Evolutionary conservation across 2,113 vertebrate genomes (phyloP).

Genomic region (Chaetodon trifascialis): DNA sequence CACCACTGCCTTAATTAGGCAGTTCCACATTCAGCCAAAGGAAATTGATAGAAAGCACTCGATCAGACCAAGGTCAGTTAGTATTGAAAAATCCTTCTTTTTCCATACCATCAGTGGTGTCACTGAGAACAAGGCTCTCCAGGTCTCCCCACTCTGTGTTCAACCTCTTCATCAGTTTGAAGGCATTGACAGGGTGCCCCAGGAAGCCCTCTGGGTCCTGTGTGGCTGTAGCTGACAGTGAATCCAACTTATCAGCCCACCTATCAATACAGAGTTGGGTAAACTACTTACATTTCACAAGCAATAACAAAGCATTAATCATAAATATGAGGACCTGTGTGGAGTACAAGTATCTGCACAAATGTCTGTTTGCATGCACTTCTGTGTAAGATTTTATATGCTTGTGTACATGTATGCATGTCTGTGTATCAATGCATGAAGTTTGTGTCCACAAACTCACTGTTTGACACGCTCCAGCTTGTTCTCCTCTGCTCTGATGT

Average conservation of each 20-base stretch:
- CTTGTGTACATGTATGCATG: background rate
- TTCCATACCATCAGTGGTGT: conserved; percentile 93
- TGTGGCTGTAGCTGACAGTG: conserved; percentile 87
- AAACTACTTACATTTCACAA: background rate
- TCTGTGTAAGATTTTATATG: too few species aligned
- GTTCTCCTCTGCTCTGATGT: conserved; percentile 95
- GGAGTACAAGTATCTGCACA: background rate
- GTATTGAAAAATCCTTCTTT: background rate
- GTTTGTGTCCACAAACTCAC: conserved; percentile 79
- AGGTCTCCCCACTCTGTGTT: conserved; percentile 96
- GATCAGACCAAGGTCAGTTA: background rate
- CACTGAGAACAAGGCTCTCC: conserved; percentile 95
- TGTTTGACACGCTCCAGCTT: conserved; percentile 94
- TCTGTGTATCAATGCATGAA: background rate
- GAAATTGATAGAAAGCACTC: background rate
- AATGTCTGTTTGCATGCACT: background rate
- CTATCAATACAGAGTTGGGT: conserved; percentile 69
- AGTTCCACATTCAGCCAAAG: too few species aligned
- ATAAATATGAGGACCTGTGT: background rate
- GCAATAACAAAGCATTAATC: background rate
- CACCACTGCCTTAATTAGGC: background rate
- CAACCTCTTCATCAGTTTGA: conserved; percentile 97
- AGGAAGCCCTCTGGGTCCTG: conserved; percentile 96
- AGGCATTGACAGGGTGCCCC: conserved; percentile 97
- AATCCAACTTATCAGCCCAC: conserved; percentile 96